Base-by-base conservation (phyloP, 2,797 vertebrate species). In the Mus spretus region DNA sequence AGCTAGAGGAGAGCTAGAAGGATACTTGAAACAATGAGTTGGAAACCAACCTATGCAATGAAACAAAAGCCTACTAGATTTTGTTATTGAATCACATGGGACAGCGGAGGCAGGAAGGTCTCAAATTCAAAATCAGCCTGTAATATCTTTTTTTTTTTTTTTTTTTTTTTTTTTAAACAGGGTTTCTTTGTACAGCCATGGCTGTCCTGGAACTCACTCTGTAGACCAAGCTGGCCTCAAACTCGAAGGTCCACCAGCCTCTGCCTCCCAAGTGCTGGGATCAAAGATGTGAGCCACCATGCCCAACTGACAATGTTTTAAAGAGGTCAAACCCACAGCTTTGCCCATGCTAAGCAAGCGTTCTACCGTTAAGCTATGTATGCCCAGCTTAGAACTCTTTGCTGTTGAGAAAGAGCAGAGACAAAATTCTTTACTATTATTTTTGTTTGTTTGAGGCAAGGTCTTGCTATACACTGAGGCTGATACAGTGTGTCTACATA, bases 331-430 rank as follows among this genome's bases (percentile, higher is more conserved):
- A 10, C 22, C 7, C 47, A 87, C 34, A 20, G 34, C 34, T 65
- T 72, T 55, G 63, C 19, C 9, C 17, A 65, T 13, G 8, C 40
- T 34, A 63, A 63, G 37, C 81, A 31, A 63, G 37, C 47, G 24
- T 63, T 44, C 81, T 63, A 11, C 8, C 26, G 4, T 26, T 44
- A 19, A 31, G 57, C 28, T 65, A 10, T 65, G 67, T 70, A n/a
- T 47, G 4, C 1, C 20, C n/a, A 28, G 7, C 34, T 34, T 53
- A 72, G 83, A 47, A n/a, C 22, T 81, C 89, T 93, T 84, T 93
- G 61, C 65, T 88, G 12, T 93, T 95, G 85, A 80, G 93, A 20
- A 10, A 53, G 28, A 82, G 77, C 15, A 78, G 34, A 81, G 31
- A 84, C 37, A 94, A 84, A 65, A 67, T 94, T 47, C 67, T 67